Conservation (phyloP, 2,888 invertebrate species). For the Mantis religiosa region DNA sequence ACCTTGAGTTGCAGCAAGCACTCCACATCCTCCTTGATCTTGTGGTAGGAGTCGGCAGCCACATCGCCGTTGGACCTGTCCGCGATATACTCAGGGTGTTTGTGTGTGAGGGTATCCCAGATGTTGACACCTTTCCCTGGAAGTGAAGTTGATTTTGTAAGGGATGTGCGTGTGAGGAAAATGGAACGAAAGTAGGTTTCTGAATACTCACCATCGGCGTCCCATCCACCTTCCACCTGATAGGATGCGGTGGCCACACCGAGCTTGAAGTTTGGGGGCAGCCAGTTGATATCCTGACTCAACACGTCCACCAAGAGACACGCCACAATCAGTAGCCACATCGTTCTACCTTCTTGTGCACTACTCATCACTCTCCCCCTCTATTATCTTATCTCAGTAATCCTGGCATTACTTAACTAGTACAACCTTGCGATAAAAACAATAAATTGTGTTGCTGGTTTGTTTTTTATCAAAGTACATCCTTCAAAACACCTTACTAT, state of each 20-base stretch:
- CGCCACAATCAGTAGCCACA: not conserved
- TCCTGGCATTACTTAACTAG: too few species aligned
- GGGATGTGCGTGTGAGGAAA: too few species aligned
- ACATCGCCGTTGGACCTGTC: constrained; percentile 57
- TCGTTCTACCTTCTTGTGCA: not conserved
- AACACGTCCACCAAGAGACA: not conserved
- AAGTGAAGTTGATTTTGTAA: not conserved
- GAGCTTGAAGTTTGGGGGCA: not conserved
- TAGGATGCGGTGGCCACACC: constrained; percentile 18
- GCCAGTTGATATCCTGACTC: not conserved
- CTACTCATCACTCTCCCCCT: too few species aligned
- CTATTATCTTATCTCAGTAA: too few species aligned
- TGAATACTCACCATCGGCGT: not conserved
- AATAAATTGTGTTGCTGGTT: too few species aligned
- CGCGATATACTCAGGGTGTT: constrained; percentile 55
- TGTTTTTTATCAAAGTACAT: too few species aligned
- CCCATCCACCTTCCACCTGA: constrained; percentile 23
- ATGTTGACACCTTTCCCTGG: constrained; percentile 30
- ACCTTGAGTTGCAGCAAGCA: constrained; percentile 41
- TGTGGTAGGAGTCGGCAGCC: constrained; percentile 53
- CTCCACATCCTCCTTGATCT: constrained; percentile 44
- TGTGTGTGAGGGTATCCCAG: constrained; percentile 46
- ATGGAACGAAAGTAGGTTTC: too few species aligned
- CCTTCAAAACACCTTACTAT: too few species aligned
- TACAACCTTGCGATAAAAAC: too few species aligned